Conservation (phyloP, 2,797 vertebrate species). For the Ctenopoma kingsleyae region DNA sequence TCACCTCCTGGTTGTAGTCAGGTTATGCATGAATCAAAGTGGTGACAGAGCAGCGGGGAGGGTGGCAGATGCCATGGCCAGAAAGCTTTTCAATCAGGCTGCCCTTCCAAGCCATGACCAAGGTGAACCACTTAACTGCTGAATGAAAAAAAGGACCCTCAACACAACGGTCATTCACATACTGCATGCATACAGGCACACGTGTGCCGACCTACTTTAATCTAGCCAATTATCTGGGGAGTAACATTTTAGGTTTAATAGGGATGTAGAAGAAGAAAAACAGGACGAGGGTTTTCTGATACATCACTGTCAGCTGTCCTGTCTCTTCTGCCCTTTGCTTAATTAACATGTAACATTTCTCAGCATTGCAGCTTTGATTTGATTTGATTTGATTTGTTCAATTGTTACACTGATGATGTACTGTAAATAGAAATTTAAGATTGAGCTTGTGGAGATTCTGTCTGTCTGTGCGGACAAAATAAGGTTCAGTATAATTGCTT, state of each 20-base stretch:
- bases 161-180: slow-evolving; percentile 51
- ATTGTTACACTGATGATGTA: background rate
- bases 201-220: slow-evolving; percentile 65
- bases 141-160: slow-evolving; percentile 60
- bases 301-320: slow-evolving; percentile 38
- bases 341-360: slow-evolving; percentile 56
- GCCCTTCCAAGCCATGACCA: slow-evolving; percentile 85
- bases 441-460: slow-evolving; percentile 37
- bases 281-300: slow-evolving; percentile 54
- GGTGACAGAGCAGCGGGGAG: slow-evolving; percentile 86
- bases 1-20: slow-evolving; percentile 75
- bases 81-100: slow-evolving; percentile 90
- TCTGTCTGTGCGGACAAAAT: slow-evolving; percentile 60
- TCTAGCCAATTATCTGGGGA: slow-evolving; percentile 75
- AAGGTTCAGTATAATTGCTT: slow-evolving; percentile 59
- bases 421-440: slow-evolving; percentile 22
- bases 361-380: slow-evolving; percentile 20
- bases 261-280: slow-evolving; percentile 54
- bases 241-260: slow-evolving; percentile 63
- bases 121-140: slow-evolving; percentile 83
- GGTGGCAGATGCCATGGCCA: slow-evolving; percentile 86
- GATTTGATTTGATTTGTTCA: slow-evolving; percentile 27
- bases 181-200: slow-evolving; percentile 38
- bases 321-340: slow-evolving; percentile 43
- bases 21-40: slow-evolving; percentile 86